phyloP scores from a whole-genome alignment of 2,888 invertebrate genomes.

The Cacoxenus indagator region DNA sequence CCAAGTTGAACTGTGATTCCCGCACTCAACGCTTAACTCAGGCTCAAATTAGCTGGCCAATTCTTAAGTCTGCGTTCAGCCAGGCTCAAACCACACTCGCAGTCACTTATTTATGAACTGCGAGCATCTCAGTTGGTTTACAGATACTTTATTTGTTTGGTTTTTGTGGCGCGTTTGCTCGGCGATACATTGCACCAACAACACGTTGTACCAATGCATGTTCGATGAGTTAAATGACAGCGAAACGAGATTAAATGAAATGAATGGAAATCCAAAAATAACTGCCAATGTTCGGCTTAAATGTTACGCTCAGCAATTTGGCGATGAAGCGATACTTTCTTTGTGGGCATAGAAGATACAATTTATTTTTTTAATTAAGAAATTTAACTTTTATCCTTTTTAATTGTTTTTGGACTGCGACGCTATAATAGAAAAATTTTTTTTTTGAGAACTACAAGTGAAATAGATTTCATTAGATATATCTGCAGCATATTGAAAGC shows the following conservation, averaged over 20 bases:
- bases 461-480: too few species aligned
- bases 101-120: neutral
- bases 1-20: neutral
- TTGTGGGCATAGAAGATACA: too few species aligned
- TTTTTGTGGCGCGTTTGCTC: conserved; percentile 5
- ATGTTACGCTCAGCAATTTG: too few species aligned
- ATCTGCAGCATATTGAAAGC: too few species aligned
- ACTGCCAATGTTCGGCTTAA: neutral
- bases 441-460: too few species aligned
- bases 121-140: neutral
- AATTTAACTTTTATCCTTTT: too few species aligned
- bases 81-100: neutral
- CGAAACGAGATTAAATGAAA: conserved; percentile 11
- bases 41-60: neutral
- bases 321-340: too few species aligned
- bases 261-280: conserved; percentile 24
- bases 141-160: conserved; percentile 28
- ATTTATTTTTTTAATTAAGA: too few species aligned
- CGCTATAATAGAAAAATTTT: too few species aligned
- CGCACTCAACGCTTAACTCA: neutral
- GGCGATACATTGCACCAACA: conserved; percentile 20
- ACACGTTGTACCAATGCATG: conserved; percentile 68
- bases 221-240: conserved; percentile 66
- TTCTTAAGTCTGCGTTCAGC: neutral
- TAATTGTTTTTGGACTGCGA: too few species aligned